These are phyloP conservation scores for Corythornis vintsioides DNA, from an alignment of 2,113 vertebrate genomes.

Conservation along the genomic window DNA sequence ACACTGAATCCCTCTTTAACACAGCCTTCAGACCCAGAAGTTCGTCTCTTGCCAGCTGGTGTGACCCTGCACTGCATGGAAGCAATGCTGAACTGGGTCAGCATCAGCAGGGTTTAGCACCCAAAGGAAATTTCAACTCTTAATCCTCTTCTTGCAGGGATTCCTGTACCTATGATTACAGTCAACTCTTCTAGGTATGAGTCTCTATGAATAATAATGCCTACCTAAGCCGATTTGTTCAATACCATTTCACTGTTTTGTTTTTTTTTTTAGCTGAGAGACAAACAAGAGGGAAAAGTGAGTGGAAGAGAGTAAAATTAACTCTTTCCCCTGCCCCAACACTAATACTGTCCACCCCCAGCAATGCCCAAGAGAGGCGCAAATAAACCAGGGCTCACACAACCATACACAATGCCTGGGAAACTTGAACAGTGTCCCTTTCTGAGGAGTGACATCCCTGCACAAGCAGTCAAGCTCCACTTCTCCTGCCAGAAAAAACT, in stretches of 20 bases:
- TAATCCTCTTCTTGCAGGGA: not conserved
- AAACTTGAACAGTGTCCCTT: conserved; percentile 23
- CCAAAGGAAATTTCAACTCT: not conserved
- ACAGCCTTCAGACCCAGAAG: not conserved
- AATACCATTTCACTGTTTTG: not conserved
- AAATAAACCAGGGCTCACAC: not conserved
- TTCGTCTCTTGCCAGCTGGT: not conserved
- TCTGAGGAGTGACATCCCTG: conserved; percentile 6
- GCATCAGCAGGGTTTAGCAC: not conserved
- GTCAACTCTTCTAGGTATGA: not conserved
- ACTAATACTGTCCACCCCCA: not conserved
- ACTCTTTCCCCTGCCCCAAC: not conserved
- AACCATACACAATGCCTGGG: not conserved
- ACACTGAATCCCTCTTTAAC: not conserved
- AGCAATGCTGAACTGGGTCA: not conserved
- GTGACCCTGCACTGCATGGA: not conserved
- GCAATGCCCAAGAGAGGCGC: not conserved
- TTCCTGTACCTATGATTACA: not conserved
- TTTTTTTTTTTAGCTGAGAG: not conserved
- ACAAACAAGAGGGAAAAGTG: not conserved
- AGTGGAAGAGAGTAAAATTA: not conserved
- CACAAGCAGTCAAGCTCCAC: conserved; percentile 58
- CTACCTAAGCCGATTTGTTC: not conserved
- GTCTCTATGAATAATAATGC: not conserved
- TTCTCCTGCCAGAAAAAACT: conserved; percentile 2